Conservation (phyloP, 2,113 vertebrate species). For the Dendropsophus ebraccatus region DNA sequence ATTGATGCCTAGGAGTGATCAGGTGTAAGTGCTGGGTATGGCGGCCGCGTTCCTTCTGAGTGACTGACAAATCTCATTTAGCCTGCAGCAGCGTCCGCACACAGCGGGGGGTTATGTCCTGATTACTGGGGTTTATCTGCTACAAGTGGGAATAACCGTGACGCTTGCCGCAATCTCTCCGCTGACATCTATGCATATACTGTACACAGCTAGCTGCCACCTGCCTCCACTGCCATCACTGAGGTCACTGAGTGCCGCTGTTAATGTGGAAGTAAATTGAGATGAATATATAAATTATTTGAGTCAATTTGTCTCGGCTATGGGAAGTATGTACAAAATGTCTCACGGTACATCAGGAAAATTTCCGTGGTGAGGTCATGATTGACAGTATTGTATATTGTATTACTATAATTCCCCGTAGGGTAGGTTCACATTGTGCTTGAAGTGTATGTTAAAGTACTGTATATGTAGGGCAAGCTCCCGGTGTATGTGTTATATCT, state of each 20-base stretch:
- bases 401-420: too few species aligned
- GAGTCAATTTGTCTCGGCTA: not conserved
- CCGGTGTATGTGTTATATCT: too few species aligned
- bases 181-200: not conserved
- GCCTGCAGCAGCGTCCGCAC: not conserved
- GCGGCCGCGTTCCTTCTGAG: not conserved
- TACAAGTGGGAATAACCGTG: constrained; percentile 29
- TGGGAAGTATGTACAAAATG: too few species aligned
- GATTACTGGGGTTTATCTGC: constrained; percentile 37
- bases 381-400: too few species aligned
- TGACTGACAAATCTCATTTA: constrained; percentile 38
- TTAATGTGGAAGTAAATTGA: not conserved
- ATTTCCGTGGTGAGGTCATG: too few species aligned
- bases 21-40: not conserved
- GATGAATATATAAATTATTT: not conserved
- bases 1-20: not conserved
- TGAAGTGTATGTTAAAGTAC: too few species aligned
- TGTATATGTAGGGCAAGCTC: too few species aligned
- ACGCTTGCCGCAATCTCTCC: not conserved
- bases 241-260: not conserved
- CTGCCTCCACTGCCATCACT: not conserved
- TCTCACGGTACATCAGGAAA: too few species aligned
- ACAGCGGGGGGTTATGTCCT: constrained; percentile 26
- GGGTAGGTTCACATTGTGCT: too few species aligned
- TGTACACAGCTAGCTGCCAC: not conserved